A percentile compares a stretch with the other conserved stretches of the same genome.
Conservation (phyloP, 2,888 invertebrate species). For the Drosophila siamana region DNA sequence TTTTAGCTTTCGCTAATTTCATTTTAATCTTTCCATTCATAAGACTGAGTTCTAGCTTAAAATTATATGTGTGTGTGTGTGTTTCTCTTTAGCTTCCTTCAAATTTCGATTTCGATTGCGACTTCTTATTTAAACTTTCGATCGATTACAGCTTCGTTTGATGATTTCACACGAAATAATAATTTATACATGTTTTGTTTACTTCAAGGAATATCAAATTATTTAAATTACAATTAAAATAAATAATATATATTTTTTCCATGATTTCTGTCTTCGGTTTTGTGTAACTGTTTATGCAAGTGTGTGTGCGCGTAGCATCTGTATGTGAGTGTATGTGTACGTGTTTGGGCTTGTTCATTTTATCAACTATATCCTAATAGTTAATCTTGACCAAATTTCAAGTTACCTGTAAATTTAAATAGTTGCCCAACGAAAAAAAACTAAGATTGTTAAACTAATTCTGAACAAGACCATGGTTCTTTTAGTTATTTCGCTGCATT, state of each 20-base stretch:
- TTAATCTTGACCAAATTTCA: conserved; percentile 32
- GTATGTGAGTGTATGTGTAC: conserved; percentile 4
- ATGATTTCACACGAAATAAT: conserved; percentile 39
- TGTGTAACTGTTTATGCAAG: conserved; percentile 8
- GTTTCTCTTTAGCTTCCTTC: conserved; percentile 25
- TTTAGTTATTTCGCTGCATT: conserved; percentile 15
- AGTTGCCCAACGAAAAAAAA: conserved; percentile 46
- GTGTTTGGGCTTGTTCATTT: conserved; percentile 9
- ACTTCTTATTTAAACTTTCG: conserved; percentile 15
- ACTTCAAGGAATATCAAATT: conserved; percentile 69
- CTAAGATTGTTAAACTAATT: conserved; percentile 40
- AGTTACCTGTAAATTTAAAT: conserved; percentile 53
- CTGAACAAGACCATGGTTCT: conserved; percentile 42
- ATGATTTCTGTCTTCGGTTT: conserved; percentile 23
- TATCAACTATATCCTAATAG: conserved; percentile 1
- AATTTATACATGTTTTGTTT: conserved; percentile 45
- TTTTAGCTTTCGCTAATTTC: conserved; percentile 66
- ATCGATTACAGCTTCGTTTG: conserved; percentile 21
- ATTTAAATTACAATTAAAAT: conserved; percentile 69
- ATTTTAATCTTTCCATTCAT: conserved; percentile 69
- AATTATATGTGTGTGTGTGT: conserved; percentile 50
- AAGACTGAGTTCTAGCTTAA: conserved; percentile 67
- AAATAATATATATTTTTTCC: conserved; percentile 66
- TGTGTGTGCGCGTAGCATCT: conserved; percentile 7
- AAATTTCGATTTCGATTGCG: conserved; percentile 25